Evolutionary conservation across 1,140 invertebrate genomes (phyloP), one percentile per base, ranked within the genome.

Genomic region (Tetramorium simillimum): DNA sequence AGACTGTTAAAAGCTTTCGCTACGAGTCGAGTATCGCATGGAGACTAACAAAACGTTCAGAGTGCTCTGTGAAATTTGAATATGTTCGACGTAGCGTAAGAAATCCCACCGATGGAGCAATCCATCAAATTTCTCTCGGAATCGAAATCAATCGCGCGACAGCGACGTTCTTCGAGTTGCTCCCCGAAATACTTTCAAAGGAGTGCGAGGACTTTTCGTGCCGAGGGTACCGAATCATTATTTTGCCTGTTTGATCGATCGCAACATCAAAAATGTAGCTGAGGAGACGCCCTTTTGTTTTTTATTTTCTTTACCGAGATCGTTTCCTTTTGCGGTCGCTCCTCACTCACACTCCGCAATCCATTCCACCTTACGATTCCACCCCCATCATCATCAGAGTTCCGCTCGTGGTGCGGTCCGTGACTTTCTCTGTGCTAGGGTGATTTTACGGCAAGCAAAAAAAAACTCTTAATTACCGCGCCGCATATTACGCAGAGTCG

Each of bases 401-500:
- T 76, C 89, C 58, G 51, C 56, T 70, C 51, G 24, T 60, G 49
- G 33, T 65, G 40, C 76, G 37, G 24, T 76, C 73, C 65, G 63
- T 84, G 18, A n/a, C 51, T 78, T 56, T 62, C 53, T 63, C 85
- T 53, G 43, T 53, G 33, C 46, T 28, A 43, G 89, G 56, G 65
- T 90, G 86, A 91, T 87, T 88, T 91, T 72, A 56, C 24, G 10
- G 24, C 62, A 51, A 84, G 76, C 81, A 90, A 90, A 91, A 90
- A 46, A 46, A 53, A 91, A 90, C 81, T 86, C 84, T 90, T 91
- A 91, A 91, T 91, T 91, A 87, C 86, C 65, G 72, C 76, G 77
- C 89, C 81, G 82, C 86, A 85, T 88, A 91, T 91, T 90, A 91
- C 86, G 76, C 63, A 73, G 80, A 88, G 86, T 86, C 89, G 86